Conservation (phyloP, 2,888 invertebrate genomes). For the Sesia bembeciformis region DNA sequence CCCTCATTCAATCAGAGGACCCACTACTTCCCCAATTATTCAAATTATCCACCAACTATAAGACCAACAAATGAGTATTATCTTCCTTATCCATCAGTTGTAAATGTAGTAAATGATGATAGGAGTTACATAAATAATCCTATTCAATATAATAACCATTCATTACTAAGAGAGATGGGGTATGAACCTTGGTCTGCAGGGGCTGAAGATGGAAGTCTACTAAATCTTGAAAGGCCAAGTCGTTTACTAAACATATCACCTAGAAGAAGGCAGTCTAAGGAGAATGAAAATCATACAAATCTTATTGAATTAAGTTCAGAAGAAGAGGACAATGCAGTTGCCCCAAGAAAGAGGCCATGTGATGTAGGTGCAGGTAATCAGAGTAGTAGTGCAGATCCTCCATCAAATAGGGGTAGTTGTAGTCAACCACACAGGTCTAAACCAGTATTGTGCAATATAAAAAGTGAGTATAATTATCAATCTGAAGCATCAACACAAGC, state of each 20-base stretch:
- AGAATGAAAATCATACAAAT: slow-evolving; percentile 39
- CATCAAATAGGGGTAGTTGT: too few species aligned
- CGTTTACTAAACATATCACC: slow-evolving; percentile 62
- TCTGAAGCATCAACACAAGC: slow-evolving; percentile 22
- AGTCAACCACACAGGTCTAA: neutral
- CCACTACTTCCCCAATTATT: slow-evolving; percentile 45
- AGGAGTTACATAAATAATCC: slow-evolving; percentile 35
- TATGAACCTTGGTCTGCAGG: neutral
- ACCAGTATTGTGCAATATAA: slow-evolving; percentile 23
- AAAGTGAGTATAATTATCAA: slow-evolving; percentile 32
- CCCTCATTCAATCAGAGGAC: slow-evolving; percentile 23
- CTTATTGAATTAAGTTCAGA: slow-evolving; percentile 67
- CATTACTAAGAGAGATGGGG: neutral
- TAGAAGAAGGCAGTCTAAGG: slow-evolving; percentile 51
- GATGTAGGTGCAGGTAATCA: slow-evolving; percentile 14
- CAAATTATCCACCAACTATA: slow-evolving; percentile 24
- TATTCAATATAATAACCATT: slow-evolving; percentile 19
- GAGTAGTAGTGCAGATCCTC: neutral
- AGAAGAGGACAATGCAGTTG: slow-evolving; percentile 52
- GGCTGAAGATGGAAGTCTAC: slow-evolving; percentile 11
- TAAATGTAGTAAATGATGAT: slow-evolving; percentile 38
- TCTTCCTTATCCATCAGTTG: slow-evolving; percentile 34
- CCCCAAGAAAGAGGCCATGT: slow-evolving; percentile 40
- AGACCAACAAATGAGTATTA: slow-evolving; percentile 34
- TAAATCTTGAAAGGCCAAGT: slow-evolving; percentile 53